These are phyloP conservation scores for Hippoglossus hippoglossus DNA, from an alignment of 2,797 vertebrate genomes.

Conservation along the genomic window DNA sequence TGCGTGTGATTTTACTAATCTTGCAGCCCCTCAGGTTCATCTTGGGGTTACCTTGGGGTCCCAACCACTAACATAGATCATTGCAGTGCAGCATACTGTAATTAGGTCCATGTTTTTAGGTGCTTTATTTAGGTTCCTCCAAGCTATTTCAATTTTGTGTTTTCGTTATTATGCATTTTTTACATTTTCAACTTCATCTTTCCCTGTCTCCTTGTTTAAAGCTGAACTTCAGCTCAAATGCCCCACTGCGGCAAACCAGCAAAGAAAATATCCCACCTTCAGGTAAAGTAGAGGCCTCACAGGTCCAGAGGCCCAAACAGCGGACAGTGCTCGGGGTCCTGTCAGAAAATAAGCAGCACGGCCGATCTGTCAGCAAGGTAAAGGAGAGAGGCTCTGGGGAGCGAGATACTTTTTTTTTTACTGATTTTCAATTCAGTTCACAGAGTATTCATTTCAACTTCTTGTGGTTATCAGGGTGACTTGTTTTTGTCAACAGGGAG, in stretches of 20 bases:
- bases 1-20: too few relatives aligned
- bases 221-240: constrained; percentile 69
- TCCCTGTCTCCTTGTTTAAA: constrained; percentile 23
- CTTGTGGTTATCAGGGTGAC: not conserved
- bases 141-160: not conserved
- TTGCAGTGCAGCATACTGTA: not conserved
- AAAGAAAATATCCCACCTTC: constrained; percentile 71
- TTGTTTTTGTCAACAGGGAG: constrained; percentile 61
- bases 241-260: constrained; percentile 8
- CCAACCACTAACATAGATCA: too few relatives aligned
- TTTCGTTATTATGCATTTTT: not conserved
- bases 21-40: too few relatives aligned
- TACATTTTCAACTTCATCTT: not conserved
- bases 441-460: not conserved
- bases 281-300: constrained; percentile 43
- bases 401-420: too few relatives aligned
- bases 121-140: not conserved
- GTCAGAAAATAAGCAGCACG: constrained; percentile 76
- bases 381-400: not conserved
- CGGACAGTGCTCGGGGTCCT: constrained; percentile 77
- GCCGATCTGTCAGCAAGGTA: constrained; percentile 65
- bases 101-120: not conserved
- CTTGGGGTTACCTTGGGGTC: too few relatives aligned
- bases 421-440: not conserved
- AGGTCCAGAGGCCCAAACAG: constrained; percentile 57